Evolutionary conservation across 1,140 invertebrate genomes (phyloP).

Genomic region (Drosophila pseudoobscura): DNA sequence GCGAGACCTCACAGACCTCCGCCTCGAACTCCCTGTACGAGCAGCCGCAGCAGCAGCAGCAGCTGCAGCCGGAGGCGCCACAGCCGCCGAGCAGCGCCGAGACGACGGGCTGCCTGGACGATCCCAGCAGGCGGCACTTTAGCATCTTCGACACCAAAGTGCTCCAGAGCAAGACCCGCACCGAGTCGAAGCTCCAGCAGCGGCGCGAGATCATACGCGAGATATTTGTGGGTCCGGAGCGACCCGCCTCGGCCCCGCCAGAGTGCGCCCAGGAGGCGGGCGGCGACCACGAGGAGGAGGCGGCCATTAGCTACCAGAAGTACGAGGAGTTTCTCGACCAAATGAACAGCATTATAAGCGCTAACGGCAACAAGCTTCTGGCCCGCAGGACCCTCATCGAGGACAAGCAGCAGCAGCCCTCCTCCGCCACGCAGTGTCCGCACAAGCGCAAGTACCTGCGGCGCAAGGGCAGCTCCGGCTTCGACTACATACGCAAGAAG

Average conservation of each 20-base stretch:
- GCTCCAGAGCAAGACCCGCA: constrained; percentile 89
- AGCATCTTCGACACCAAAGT: constrained; percentile 89
- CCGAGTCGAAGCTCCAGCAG: constrained; percentile 89
- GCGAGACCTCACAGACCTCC: constrained; percentile 70
- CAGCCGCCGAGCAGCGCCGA: neutral
- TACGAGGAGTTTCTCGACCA: constrained; percentile 80
- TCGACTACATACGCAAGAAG: constrained; percentile 95
- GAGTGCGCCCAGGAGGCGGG: constrained; percentile 65
- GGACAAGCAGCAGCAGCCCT: constrained; percentile 8
- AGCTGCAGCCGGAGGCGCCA: constrained; percentile 52
- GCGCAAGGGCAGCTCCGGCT: constrained; percentile 89
- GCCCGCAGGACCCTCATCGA: constrained; percentile 27
- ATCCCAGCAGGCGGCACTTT: constrained; percentile 84
- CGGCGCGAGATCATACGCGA: constrained; percentile 90
- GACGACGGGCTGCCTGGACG: constrained; percentile 82
- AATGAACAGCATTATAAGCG: constrained; percentile 81
- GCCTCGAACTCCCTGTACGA: constrained; percentile 83
- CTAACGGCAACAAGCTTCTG: constrained; percentile 84
- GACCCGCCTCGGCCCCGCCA: constrained; percentile 87
- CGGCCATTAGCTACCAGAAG: constrained; percentile 72
- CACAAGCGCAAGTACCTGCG: constrained; percentile 84
- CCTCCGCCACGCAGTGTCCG: constrained; percentile 39
- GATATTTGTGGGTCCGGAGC: constrained; percentile 88
- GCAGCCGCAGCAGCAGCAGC: constrained; percentile 65
- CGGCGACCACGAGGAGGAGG: constrained; percentile 17